phyloP scores from a whole-genome alignment of 1,140 invertebrate genomes.

The Penaeus chinensis region DNA sequence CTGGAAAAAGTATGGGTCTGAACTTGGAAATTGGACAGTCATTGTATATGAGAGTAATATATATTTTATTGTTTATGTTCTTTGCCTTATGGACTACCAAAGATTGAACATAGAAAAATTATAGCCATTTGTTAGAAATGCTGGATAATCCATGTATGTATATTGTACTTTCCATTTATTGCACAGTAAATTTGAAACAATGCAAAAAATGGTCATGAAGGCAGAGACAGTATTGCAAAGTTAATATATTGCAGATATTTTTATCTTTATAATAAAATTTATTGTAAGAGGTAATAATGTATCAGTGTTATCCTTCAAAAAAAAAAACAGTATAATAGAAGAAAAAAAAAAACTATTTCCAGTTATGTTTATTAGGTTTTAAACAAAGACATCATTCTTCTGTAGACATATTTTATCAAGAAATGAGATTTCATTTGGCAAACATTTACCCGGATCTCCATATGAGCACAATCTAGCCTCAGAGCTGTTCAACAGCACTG shows the following conservation, averaged over 20 bases:
- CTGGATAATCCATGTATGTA: too few species aligned
- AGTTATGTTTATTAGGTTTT: constrained; percentile 50
- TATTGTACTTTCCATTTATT: too few species aligned
- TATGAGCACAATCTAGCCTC: constrained; percentile 23
- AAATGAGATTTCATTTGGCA: constrained; percentile 58
- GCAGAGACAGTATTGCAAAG: constrained; percentile 47
- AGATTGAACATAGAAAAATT: constrained; percentile 31
- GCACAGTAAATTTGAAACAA: not conserved
- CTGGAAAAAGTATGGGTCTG: too few species aligned
- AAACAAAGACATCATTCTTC: constrained; percentile 39
- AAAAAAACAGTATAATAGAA: not conserved
- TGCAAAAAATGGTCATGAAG: constrained; percentile 32
- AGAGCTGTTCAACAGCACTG: constrained; percentile 31
- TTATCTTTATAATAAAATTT: constrained; percentile 58
- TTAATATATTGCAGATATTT: constrained; percentile 58
- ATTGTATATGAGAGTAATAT: constrained; percentile 56
- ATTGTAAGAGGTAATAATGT: constrained; percentile 17
- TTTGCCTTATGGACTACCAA: constrained; percentile 51
- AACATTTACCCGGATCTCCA: constrained; percentile 53
- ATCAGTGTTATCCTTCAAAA: too few species aligned
- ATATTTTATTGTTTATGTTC: constrained; percentile 43
- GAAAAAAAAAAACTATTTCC: constrained; percentile 23
- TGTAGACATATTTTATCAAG: constrained; percentile 40
- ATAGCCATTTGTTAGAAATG: not conserved
- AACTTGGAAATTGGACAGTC: constrained; percentile 17